Conservation (phyloP, 2,888 invertebrate genomes). For the Mylabris sibirica region DNA sequence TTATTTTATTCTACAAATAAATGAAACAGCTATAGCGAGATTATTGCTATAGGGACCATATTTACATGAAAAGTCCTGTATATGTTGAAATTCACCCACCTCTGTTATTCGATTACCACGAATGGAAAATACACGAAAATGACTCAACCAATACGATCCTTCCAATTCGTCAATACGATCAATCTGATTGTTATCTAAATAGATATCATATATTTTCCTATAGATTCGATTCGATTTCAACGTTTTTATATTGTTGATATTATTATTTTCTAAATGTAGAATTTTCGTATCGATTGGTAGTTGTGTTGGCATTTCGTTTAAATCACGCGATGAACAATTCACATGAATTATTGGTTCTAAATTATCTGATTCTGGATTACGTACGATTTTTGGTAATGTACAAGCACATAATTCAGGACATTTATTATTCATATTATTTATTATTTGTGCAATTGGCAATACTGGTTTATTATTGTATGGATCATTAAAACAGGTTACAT, state of each 20-base stretch:
- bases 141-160: slow-evolving; percentile 78
- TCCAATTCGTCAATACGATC: slow-evolving; percentile 74
- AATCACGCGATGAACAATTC: slow-evolving; percentile 68
- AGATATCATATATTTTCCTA: slow-evolving; percentile 73
- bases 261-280: slow-evolving; percentile 70
- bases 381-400: slow-evolving; percentile 70
- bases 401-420: slow-evolving; percentile 72
- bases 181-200: slow-evolving; percentile 79
- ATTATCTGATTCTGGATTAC: slow-evolving; percentile 56
- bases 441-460: slow-evolving; percentile 70
- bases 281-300: slow-evolving; percentile 74
- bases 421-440: slow-evolving; percentile 62
- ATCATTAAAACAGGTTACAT: slow-evolving; percentile 67
- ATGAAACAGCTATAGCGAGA: too few relatives aligned
- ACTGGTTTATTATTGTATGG: slow-evolving; percentile 71
- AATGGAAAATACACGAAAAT: slow-evolving; percentile 80
- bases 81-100: too few relatives aligned
- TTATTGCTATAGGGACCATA: too few relatives aligned
- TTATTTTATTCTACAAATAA: too few relatives aligned
- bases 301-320: slow-evolving; percentile 67
- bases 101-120: slow-evolving; percentile 76
- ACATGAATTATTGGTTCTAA: slow-evolving; percentile 70
- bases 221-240: slow-evolving; percentile 73
- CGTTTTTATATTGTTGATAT: slow-evolving; percentile 68
- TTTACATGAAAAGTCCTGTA: too few relatives aligned